phyloP scores from a whole-genome alignment of 2,113 vertebrate species.

The Scytalopus superciliaris region DNA sequence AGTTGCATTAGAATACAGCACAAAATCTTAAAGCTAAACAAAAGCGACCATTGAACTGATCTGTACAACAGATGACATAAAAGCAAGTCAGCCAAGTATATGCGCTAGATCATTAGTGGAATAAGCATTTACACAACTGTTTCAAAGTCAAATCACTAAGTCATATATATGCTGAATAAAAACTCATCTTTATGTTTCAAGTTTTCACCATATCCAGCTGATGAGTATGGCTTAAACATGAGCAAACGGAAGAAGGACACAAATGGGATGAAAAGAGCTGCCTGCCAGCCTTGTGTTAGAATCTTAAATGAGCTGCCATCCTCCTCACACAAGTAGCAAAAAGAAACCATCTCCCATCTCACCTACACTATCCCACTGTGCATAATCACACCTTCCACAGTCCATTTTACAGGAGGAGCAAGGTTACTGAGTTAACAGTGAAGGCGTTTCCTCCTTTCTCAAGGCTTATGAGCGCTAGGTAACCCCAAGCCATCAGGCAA shows the following conservation, averaged over 20 bases:
- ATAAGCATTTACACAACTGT: neutral
- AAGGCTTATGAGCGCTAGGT: fast-evolving
- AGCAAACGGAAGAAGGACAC: neutral
- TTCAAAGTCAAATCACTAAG: neutral
- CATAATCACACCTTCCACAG: neutral
- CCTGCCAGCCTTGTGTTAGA: neutral
- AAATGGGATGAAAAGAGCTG: fast-evolving
- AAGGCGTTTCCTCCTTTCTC: neutral
- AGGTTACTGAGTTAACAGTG: neutral
- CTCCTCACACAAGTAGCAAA: neutral
- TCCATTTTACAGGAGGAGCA: neutral
- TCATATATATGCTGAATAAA: neutral
- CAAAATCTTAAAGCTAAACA: neutral
- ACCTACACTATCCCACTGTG: neutral
- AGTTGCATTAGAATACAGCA: neutral
- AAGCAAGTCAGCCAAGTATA: neutral
- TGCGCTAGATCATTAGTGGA: neutral
- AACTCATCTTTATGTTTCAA: neutral
- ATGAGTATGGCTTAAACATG: neutral
- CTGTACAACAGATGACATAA: neutral
- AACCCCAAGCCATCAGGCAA: neutral
- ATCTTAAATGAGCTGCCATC: neutral
- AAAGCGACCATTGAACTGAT: neutral
- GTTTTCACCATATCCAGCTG: neutral
- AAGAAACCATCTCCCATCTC: neutral